Evolutionary conservation across 2,888 invertebrate species (phyloP).

Genomic region (Ophion ventricosus): DNA sequence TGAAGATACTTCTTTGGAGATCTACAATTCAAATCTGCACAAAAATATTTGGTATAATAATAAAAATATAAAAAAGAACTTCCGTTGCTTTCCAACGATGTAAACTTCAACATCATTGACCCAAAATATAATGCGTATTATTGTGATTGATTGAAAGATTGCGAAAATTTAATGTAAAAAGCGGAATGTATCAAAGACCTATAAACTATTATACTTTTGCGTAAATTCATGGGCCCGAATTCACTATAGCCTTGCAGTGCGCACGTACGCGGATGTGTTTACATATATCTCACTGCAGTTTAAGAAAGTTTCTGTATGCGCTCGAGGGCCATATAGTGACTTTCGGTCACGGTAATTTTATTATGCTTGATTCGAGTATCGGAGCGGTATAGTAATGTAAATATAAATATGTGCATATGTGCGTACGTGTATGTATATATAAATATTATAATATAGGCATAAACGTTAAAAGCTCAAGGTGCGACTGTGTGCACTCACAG

Average conservation of each 20-base stretch:
- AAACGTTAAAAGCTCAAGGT: slow-evolving; percentile 47
- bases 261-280: background rate
- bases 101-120: too few relatives aligned
- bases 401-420: too few relatives aligned
- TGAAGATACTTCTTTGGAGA: too few relatives aligned
- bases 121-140: background rate
- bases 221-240: background rate
- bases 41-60: too few relatives aligned
- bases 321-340: slow-evolving; percentile 21
- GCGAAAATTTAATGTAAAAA: slow-evolving; percentile 17
- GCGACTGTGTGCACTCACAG: slow-evolving; percentile 59
- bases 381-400: background rate
- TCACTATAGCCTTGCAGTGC: background rate
- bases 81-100: too few relatives aligned
- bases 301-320: background rate
- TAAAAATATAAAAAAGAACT: too few relatives aligned
- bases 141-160: background rate
- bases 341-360: slow-evolving; percentile 31
- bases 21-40: too few relatives aligned
- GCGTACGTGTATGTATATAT: slow-evolving; percentile 13
- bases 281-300: background rate
- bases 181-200: background rate
- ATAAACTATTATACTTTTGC: slow-evolving; percentile 1
- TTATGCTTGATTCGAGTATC: slow-evolving; percentile 62
- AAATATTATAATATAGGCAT: slow-evolving; percentile 27